A percentile compares a stretch with the other conserved stretches of the same genome.
phyloP scores from a whole-genome alignment of 2,888 invertebrate species.

The Eristalis tenax region DNA sequence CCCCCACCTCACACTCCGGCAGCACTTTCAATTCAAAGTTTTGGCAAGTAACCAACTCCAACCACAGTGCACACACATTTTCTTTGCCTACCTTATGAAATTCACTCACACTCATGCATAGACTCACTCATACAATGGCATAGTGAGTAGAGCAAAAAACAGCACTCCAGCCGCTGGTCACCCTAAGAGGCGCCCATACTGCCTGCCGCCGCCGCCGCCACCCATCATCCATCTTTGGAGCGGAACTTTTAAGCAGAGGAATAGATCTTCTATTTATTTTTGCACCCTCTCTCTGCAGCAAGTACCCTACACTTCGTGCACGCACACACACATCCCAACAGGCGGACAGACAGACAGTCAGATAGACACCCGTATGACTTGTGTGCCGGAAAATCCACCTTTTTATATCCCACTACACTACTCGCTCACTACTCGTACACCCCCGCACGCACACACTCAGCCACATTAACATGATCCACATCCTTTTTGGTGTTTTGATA shows the following conservation, averaged over 20 bases:
- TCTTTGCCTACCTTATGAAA: constrained; percentile 62
- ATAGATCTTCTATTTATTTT: constrained; percentile 72
- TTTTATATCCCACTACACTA: constrained; percentile 49
- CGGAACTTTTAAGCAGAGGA: constrained; percentile 70
- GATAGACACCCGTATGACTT: constrained; percentile 24
- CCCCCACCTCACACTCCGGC: neutral
- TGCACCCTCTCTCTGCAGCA: constrained; percentile 61
- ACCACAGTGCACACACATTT: constrained; percentile 66
- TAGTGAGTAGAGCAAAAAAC: constrained; percentile 8
- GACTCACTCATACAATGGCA: constrained; percentile 7
- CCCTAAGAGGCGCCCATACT: constrained; percentile 57
- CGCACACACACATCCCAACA: constrained; percentile 23
- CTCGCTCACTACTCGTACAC: constrained; percentile 14
- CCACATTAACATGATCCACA: constrained; percentile 43
- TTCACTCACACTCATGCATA: constrained; percentile 12
- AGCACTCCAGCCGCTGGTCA: constrained; percentile 61
- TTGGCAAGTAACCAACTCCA: constrained; percentile 71
- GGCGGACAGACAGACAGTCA: constrained; percentile 4
- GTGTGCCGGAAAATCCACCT: constrained; percentile 60
- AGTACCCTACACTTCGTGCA: constrained; percentile 37
- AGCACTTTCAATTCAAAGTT: constrained; percentile 72
- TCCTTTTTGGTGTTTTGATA: constrained; percentile 71
- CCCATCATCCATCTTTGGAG: constrained; percentile 66
- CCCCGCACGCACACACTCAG: constrained; percentile 10
- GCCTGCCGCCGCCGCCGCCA: constrained; percentile 25